Evolutionary conservation across 2,113 vertebrate species (phyloP), one percentile per base, ranked within the genome.

Genomic region (Bufo bufo): DNA sequence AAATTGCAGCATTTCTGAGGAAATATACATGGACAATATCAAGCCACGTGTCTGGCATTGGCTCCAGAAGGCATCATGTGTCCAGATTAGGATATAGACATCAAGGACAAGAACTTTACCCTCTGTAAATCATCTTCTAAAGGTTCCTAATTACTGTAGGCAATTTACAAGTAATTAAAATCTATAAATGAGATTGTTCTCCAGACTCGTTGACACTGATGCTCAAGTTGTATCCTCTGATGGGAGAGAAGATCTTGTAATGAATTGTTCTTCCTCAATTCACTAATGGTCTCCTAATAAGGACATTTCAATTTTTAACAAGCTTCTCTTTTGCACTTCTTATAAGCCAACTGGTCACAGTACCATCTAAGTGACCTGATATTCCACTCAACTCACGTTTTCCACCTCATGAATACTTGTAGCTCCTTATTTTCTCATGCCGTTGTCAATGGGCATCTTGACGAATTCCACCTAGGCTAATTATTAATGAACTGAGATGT

Each of bases 291-390:
- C 58, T 45, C 11, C 33, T 65, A 82, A 45, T 33, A 45, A 63
- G 58, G 43, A 45, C 43, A 63, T 82, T 49, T 82, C 43, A 82
- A 65, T 82, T 82, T 59, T 45, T 65, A 63, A 82, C 65, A 45
- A 82, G 59, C 6, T 7, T 13, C 59, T 49, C 6, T 16, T 61
- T 65, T 61, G 45, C 52, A 16, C 61, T 81, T 61, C 79, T 61
- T 23, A 59, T 59, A 20, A 59, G 56, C 54, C 56, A 33, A 17
- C 50, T 19, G 23, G 56, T 56, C 33, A 56, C n/a, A 19, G 71
- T 49, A 17, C 71, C 66, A 71, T 72, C 33, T 72, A 72, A 45
- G 65, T 33, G 65, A 69, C 10, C n/a, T 10, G 6, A 69, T 43
- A 43, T 43, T 71, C 66, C 23, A 45, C 11, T 16, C 69, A 23